These are phyloP conservation scores for Melikaiella ostensackeni DNA, from an alignment of 2,888 invertebrate genomes.

Conservation along the genomic window DNA sequence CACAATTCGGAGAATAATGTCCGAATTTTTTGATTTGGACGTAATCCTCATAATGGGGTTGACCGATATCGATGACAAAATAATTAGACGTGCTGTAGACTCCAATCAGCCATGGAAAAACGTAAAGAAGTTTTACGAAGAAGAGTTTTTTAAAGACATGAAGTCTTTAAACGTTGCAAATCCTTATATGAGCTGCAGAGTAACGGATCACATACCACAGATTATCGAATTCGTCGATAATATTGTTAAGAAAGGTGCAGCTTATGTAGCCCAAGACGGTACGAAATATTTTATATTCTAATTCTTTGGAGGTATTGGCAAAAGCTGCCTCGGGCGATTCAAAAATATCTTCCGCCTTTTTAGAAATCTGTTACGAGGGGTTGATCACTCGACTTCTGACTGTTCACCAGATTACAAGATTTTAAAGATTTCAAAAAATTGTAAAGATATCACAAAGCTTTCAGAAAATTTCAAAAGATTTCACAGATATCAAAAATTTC, in stretches of 20 bases:
- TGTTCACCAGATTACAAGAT: no score
- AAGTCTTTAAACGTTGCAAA: conserved; percentile 83
- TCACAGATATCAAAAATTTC: no score
- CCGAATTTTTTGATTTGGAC: conserved; percentile 86
- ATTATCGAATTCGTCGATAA: conserved; percentile 87
- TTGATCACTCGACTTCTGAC: no score
- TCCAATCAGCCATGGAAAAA: conserved; percentile 79
- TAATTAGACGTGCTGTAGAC: conserved; percentile 84
- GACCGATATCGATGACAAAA: conserved; percentile 97
- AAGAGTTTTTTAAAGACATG: conserved; percentile 91
- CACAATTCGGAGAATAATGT: conserved; percentile 89
- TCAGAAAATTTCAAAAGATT: no score
- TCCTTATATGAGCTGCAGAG: conserved; percentile 86
- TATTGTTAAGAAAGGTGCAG: conserved; percentile 82
- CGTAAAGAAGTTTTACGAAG: conserved; percentile 85
- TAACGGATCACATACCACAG: conserved; percentile 88
- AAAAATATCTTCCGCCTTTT: background rate
- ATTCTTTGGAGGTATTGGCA: background rate
- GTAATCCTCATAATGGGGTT: conserved; percentile 92
- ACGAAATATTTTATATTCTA: conserved; percentile 52
- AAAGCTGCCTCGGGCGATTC: background rate
- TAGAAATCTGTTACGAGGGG: background rate
- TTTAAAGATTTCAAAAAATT: no score
- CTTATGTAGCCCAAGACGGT: conserved; percentile 85
- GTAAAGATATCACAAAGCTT: no score